A percentile compares a stretch with the other conserved stretches of the same genome.
Conservation (phyloP, 2,797 vertebrate genomes). For the Lutjanus campechanus region DNA sequence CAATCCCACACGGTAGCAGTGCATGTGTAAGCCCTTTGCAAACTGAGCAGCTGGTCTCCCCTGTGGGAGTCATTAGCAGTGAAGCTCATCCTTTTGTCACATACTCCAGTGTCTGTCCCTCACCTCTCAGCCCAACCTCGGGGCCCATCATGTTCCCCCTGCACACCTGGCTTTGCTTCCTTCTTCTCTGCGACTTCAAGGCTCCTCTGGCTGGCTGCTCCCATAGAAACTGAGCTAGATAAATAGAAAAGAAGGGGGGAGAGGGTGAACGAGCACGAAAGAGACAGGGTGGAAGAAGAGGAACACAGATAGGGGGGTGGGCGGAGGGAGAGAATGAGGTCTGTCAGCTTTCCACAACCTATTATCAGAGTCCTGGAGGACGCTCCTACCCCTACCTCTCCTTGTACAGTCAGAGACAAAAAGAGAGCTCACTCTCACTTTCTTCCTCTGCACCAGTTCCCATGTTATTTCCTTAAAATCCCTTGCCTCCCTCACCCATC, state of each 20-base stretch:
- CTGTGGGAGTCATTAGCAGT: conserved; percentile 85
- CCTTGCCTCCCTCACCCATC: conserved; percentile 30
- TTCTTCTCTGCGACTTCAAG: conserved; percentile 68
- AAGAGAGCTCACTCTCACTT: conserved; percentile 45
- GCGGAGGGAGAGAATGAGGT: conserved; percentile 37
- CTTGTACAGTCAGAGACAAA: conserved; percentile 50
- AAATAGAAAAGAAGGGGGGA: conserved; percentile 53
- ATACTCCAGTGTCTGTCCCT: conserved; percentile 80
- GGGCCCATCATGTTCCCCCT: conserved; percentile 67
- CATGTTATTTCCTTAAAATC: conserved; percentile 54
- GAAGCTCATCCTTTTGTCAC: conserved; percentile 85
- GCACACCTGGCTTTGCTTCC: conserved; percentile 74
- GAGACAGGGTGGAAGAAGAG: conserved; percentile 30
- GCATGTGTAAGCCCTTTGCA: conserved; percentile 51
- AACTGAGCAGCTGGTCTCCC: conserved; percentile 81
- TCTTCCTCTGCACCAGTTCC: conserved; percentile 43
- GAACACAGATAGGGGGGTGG: conserved; percentile 38
- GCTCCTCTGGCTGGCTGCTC: conserved; percentile 70
- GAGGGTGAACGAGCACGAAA: conserved; percentile 42
- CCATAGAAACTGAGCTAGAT: conserved; percentile 73
- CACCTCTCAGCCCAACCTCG: conserved; percentile 77
- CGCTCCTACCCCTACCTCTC: conserved; percentile 18
- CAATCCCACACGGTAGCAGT: conserved; percentile 39
- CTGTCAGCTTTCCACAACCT: conserved; percentile 56
- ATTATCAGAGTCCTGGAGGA: conserved; percentile 64